Conservation (phyloP, 92 coral and sea anemone genomes). For the Meandrina meandrites region DNA sequence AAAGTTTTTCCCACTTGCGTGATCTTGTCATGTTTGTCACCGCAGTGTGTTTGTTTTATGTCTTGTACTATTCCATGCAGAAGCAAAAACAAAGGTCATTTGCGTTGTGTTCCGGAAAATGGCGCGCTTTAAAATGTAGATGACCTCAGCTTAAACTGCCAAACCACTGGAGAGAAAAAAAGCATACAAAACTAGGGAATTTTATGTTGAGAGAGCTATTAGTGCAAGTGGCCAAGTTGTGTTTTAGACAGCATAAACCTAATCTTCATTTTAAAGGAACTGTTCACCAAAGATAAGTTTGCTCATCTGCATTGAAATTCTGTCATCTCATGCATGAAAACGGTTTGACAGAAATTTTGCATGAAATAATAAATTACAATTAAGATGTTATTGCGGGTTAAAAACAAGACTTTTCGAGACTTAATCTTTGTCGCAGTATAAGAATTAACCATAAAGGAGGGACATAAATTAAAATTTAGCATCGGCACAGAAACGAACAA, state of each 20-base stretch:
- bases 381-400: background rate
- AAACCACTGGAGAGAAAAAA: background rate
- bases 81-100: background rate
- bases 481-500: background rate
- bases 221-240: no score
- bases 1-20: no score
- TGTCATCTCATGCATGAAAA: background rate
- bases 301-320: background rate
- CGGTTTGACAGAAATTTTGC: background rate
- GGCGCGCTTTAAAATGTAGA: background rate
- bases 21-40: no score
- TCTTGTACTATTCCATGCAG: background rate
- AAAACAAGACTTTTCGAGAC: no score
- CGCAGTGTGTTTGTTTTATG: no score
- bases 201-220: no score
- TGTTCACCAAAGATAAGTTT: background rate
- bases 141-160: background rate
- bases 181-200: background rate
- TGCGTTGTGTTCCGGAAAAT: background rate
- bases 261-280: background rate
- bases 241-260: background rate
- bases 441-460: background rate
- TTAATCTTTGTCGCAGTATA: background rate
- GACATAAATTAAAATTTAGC: background rate
- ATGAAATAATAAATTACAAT: background rate